Evolutionary conservation across 2,797 vertebrate genomes (phyloP).

Genomic region (Acrocephalus scirpaceus): DNA sequence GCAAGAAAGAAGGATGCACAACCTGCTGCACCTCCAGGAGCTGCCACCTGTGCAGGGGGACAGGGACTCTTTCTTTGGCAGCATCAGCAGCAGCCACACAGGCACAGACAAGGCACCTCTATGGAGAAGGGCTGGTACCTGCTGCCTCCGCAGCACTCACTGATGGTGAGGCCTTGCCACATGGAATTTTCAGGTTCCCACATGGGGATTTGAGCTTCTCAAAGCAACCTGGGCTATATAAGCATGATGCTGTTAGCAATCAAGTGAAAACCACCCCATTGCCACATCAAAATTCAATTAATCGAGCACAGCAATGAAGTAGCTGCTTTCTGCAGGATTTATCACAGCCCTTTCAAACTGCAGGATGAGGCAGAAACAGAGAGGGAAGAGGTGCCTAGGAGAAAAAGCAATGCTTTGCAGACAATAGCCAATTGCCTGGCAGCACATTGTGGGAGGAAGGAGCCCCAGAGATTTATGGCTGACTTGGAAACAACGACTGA

Average conservation of each 20-base stretch:
- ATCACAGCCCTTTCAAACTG: not conserved
- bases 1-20: not conserved
- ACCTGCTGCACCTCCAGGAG: not conserved
- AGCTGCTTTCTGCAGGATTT: slow-evolving; percentile 51
- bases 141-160: not conserved
- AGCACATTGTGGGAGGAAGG: not conserved
- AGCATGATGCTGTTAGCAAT: not conserved
- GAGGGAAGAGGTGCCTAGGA: not conserved
- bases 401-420: not conserved
- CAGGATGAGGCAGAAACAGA: not conserved
- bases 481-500: slow-evolving; percentile 6
- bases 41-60: not conserved
- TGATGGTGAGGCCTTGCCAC: not conserved
- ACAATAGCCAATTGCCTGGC: not conserved
- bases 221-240: not conserved
- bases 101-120: accelerated
- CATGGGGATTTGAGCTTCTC: not conserved
- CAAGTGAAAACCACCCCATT: not conserved
- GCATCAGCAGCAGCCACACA: not conserved
- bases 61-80: not conserved
- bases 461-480: slow-evolving; percentile 19
- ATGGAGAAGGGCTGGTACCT: not conserved
- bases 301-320: not conserved
- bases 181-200: not conserved
- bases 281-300: not conserved